Base-by-base conservation (phyloP, 37 sponge, comb jelly and placozoan species). In the Spongilla lacustris region DNA sequence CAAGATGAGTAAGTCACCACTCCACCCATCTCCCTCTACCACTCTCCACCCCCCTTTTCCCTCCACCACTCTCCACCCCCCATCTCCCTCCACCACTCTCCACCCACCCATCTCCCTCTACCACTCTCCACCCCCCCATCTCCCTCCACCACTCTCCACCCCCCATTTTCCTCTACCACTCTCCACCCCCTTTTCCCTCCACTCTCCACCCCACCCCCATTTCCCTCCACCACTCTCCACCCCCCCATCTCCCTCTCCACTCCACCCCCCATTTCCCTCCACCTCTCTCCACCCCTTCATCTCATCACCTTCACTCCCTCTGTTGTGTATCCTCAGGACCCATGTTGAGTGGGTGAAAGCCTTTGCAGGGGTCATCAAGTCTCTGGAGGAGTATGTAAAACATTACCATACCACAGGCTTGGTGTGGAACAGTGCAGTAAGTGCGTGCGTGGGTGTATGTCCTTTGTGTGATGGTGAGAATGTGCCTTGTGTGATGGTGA, bases 321-420 rank as follows among this genome's bases (percentile, higher is more conserved):
- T 21, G 27, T 73, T 4, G 66, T n/a, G n/a, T n/a, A n/a, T n/a
- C 6, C 2, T 11, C 66, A 89, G 89, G 50, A 76, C 76, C 0
- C 98, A 94, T 29, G 90, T 89, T 12, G 84, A 88, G 32, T 98
- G 99, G 99, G 80, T 88, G 41, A 79, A 80, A 66, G 86, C 93
- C 12, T 82, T 87, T 28, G 36, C 81, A 30, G 88, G 76, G 0
- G 31, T 67, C 31, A 75, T 93, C 36, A 69, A 31, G 6, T 93
- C 88, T 27, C 87, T 98, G 48, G 74, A 87, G n/a, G 87, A 84
- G 49, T 98, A 96, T 73, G 92, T 98, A 28, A 90, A 92, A 67
- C 49, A 82, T 0, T 76, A 94, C 74, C 93, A 94, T 76, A 89
- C 90, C 31, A 91, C 90, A 30, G 97, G 97, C 24, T 87, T 93